Conservation (phyloP, 2,113 vertebrate species). For the Zingel zingel region DNA sequence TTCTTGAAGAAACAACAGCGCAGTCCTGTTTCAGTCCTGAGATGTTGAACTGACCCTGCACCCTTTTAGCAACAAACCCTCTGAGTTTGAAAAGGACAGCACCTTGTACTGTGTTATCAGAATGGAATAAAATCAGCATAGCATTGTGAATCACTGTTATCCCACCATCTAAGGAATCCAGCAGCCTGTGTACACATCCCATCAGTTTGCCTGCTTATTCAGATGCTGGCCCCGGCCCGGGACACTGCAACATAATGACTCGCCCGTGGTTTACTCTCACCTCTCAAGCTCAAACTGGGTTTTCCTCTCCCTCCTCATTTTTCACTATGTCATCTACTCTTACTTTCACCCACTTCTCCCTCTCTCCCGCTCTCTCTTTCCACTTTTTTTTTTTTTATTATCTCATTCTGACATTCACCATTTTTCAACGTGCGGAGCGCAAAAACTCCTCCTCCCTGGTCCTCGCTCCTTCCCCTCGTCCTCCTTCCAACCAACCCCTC, state of each 20-base stretch:
- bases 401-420: constrained; percentile 83
- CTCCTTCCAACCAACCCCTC: constrained; percentile 46
- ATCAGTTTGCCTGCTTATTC: constrained; percentile 70
- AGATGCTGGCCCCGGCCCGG: constrained; percentile 64
- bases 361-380: constrained; percentile 48
- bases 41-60: constrained; percentile 33
- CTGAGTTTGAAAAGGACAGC: constrained; percentile 60
- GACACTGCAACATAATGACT: constrained; percentile 69
- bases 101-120: constrained; percentile 42
- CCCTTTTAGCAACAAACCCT: constrained; percentile 23
- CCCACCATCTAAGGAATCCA: constrained; percentile 48
- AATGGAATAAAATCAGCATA: constrained; percentile 68
- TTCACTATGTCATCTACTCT: constrained; percentile 83
- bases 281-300: constrained; percentile 80
- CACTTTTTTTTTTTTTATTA: constrained; percentile 77
- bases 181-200: constrained; percentile 55
- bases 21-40: constrained; percentile 4
- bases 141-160: constrained; percentile 68
- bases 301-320: constrained; percentile 80
- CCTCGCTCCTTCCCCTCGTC: constrained; percentile 42
- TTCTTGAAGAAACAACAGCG: not conserved
- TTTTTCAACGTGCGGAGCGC: constrained; percentile 77
- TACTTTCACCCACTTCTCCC: constrained; percentile 74
- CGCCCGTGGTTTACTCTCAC: constrained; percentile 70
- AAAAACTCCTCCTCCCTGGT: constrained; percentile 67